Percentiles rank a stretch among this genome's conserved stretches.
These are phyloP conservation scores for Macrochelys suwanniensis DNA, from an alignment of 2,797 vertebrate genomes.

Conservation along the genomic window DNA sequence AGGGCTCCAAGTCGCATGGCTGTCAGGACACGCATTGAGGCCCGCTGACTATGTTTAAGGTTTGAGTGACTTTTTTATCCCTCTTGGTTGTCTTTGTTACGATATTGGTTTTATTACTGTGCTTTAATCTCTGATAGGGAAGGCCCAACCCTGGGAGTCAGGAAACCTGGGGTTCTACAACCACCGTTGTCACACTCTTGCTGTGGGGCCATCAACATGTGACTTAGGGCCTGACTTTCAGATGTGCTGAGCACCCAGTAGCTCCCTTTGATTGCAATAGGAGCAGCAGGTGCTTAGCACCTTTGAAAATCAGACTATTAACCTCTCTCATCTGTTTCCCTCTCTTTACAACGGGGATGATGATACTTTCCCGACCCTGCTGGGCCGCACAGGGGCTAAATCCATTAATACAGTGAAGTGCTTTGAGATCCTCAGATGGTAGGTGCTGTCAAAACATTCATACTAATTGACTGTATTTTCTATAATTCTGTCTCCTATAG, in stretches of 20 bases:
- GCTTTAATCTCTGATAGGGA: not conserved
- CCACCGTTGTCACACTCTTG: too few relatives aligned
- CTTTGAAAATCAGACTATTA: not conserved
- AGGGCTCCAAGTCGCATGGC: not conserved
- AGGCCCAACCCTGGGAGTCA: not conserved
- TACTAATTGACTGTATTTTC: not conserved
- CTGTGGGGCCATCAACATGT: not conserved
- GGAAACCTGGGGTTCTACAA: not conserved
- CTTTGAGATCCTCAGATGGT: not conserved
- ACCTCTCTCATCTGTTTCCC: not conserved
- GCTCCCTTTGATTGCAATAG: not conserved
- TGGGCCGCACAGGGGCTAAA: not conserved
- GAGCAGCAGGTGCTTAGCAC: not conserved
- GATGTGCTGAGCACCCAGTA: not conserved
- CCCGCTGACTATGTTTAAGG: not conserved
- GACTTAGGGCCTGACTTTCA: not conserved
- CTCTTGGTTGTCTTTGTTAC: not conserved
- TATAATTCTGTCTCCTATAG: not conserved
- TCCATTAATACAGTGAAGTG: not conserved
- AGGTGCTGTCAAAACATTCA: not conserved
- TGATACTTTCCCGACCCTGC: not conserved
- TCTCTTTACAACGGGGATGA: not conserved
- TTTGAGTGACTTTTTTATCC: not conserved
- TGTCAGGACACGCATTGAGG: not conserved
- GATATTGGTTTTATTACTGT: not conserved